Base-by-base conservation (phyloP, 2,888 invertebrate species). In the Caenorhabditis sp. region DNA sequence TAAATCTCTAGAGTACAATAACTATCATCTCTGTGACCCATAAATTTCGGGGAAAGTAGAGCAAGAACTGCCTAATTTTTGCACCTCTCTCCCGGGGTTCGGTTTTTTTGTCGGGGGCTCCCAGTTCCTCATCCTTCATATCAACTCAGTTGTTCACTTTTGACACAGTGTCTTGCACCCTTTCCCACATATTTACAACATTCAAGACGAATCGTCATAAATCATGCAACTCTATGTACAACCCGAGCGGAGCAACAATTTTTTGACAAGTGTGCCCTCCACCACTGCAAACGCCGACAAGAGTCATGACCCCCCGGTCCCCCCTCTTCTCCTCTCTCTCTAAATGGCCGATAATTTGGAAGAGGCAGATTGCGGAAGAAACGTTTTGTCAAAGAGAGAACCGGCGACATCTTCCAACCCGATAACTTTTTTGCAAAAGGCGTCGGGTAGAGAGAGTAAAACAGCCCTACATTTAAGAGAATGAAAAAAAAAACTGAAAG, bases 161-260 rank as follows among this genome's bases (percentile, higher is more conserved):
- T 35, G 61, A 61, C 44, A 47, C n/a, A 22, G 38, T 44, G 28
- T 44, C n/a, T 28, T 47, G 19, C 41, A 47, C 54, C 63, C 22
- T 64, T 64, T 58, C 19, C 66, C 38, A 19, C 66, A 54, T 41
- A 51, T 41, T 63, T 54, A 41, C 74, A 61, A 75, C 66, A 75
- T 47, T 56, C 54, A 28, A 63, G 54, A 54, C 58, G 28, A 26
- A 69, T 69, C n/a, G 70, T 64, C 70, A 79, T 79, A 79, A 79
- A 79, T 79, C 79, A 79, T 70, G 70, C 79, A 70, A 79, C 79
- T 70, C 70, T 28, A 70, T 77, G 63, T 63, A 64, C 63, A 70
- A 79, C 26, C 56, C 70, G 26, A 22, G n/a, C 22, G 22, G 35
- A 54, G 66, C 49, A 66, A 38, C 35, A 28, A 24, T 64, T 77